These are phyloP conservation scores for Temnopleurus reevesii DNA, from an alignment of 53 echinoderm and acorn worm genomes.

Conservation along the genomic window DNA sequence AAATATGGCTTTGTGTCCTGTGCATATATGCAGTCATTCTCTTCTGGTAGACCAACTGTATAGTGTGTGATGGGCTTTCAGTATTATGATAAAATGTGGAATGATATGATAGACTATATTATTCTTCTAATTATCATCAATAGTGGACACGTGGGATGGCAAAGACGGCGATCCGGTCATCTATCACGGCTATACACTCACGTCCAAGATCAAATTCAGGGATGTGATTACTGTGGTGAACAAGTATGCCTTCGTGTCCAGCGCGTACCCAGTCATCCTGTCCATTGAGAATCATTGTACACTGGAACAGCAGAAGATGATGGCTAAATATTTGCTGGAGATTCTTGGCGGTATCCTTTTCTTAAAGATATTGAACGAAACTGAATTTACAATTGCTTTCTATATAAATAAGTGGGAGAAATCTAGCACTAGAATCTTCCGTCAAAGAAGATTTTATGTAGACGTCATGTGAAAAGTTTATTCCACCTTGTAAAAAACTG, in stretches of 20 bases:
- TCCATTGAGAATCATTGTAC: constrained; percentile 98
- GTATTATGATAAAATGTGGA: too few relatives aligned
- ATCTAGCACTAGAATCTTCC: too few relatives aligned
- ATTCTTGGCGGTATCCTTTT: constrained; percentile 97
- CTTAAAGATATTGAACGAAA: neutral
- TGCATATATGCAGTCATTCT: too few relatives aligned
- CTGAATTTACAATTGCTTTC: too few relatives aligned
- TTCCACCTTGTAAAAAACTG: too few relatives aligned
- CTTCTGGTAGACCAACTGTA: constrained; percentile 91
- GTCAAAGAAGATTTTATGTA: too few relatives aligned
- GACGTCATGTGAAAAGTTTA: too few relatives aligned
- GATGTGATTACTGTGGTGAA: constrained; percentile 92
- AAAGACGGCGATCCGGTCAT: constrained; percentile 97
- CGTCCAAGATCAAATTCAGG: constrained; percentile 89
- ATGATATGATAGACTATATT: constrained; percentile 85
- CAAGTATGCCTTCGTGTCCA: constrained; percentile 95
- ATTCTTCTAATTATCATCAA: too few relatives aligned
- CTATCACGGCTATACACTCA: constrained; percentile 98
- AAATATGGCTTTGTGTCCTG: too few relatives aligned
- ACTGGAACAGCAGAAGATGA: constrained; percentile 95
- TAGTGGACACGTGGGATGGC: constrained; percentile 99
- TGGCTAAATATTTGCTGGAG: constrained; percentile 84
- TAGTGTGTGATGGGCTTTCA: too few relatives aligned
- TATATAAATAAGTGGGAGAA: too few relatives aligned
- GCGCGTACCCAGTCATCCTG: constrained; percentile 92